phyloP scores from a whole-genome alignment of 2,797 vertebrate genomes.

The Hyperoplus immaculatus region DNA sequence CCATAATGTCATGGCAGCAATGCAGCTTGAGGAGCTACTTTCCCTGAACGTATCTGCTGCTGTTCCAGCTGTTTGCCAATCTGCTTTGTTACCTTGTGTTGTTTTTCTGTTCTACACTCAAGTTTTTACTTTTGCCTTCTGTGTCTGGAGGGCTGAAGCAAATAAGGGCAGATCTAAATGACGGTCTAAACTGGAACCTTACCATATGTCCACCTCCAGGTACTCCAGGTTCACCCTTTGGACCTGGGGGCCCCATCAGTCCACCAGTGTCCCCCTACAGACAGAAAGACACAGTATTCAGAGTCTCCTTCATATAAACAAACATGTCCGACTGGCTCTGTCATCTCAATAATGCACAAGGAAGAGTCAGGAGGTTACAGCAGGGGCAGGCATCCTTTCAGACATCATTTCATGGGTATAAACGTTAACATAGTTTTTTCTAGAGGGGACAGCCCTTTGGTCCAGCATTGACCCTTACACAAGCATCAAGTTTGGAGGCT shows the following conservation, averaged over 20 bases:
- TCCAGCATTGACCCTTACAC: neutral
- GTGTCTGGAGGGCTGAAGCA: conserved; percentile 5
- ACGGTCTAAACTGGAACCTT: conserved; percentile 63
- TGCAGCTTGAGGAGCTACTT: conserved; percentile 45
- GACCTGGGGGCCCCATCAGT: conserved; percentile 87
- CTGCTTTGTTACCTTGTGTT: too few relatives aligned
- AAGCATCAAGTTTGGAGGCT: conserved; percentile 11
- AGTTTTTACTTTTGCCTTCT: conserved; percentile 11
- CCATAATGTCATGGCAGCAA: conserved; percentile 52
- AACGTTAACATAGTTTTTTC: conserved; percentile 23
- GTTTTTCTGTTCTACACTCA: neutral
- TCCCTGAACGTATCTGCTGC: conserved; percentile 28
- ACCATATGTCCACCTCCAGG: conserved; percentile 88
- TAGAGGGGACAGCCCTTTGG: neutral
- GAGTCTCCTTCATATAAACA: conserved; percentile 12
- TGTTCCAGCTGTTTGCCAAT: conserved; percentile 40
- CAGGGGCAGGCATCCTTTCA: conserved; percentile 31
- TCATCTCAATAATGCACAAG: conserved; percentile 10
- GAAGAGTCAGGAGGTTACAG: neutral
- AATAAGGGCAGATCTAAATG: conserved; percentile 24
- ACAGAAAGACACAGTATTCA: conserved; percentile 40
- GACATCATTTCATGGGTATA: conserved; percentile 20
- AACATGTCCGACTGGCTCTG: conserved; percentile 5
- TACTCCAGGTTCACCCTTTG: conserved; percentile 92
- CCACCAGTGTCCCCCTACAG: conserved; percentile 91